Evolutionary conservation across 2,113 vertebrate species (phyloP), one percentile per base, ranked within the genome.

Genomic region (Pseudois nayaur): DNA sequence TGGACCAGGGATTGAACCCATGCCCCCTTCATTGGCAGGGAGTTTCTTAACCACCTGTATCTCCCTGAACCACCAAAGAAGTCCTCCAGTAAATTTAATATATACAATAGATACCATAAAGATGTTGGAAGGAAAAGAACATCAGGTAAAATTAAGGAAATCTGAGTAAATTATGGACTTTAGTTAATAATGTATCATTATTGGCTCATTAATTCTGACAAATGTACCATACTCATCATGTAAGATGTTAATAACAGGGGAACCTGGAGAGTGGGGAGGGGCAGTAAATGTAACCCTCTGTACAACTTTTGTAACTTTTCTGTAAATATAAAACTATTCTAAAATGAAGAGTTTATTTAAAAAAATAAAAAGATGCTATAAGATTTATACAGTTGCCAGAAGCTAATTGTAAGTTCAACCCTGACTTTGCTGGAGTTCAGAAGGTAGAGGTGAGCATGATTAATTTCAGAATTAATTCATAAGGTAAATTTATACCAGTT

Each of bases 321-420:
- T 83, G 25, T 95, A 84, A 89, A 89, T 92, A 33, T 78, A 33
- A 88, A 92, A 50, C 14, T 96, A n/a, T 93, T 83, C 25, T 88
- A 57, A 95, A 97, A 31, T 78, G 59, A 71, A 95, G 27, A 52
- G 14, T 62, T 94, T 83, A 85, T 64, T 95, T 64, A 25, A 96
- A 94, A 88, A 94, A 91, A 62, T 92, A 71, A 88, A 81, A 94
- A 89, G 89, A 52, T 93, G 54, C 27, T 27, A 62, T 88, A 95
- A 93, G 43, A 8, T 88, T 93, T 95, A 55, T 95, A 52, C 14
- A 67, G 33, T 89, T 97, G 54, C 40, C 62, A 78, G 67, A 95
- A 88, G 45, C 78, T 86, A 86, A 76, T 48, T 96, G 12, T 83
- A 94, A 87, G 78, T 95, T 82, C 9, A 95, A 1, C 23, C n/a